Base-by-base conservation (phyloP, 1,140 invertebrate genomes). In the Leptinotarsa lineolata region DNA sequence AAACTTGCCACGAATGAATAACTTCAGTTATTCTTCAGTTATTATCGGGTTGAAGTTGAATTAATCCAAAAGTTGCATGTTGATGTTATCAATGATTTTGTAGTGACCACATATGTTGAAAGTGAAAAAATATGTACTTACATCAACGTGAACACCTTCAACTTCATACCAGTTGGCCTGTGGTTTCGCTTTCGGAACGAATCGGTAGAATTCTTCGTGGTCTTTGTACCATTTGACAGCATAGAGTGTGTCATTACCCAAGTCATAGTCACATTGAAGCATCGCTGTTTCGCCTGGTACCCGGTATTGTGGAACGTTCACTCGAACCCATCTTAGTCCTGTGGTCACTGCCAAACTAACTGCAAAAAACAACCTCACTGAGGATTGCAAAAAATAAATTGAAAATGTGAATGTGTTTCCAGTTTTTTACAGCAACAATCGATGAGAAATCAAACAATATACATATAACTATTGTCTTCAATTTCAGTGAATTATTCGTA, bases 141-240 rank as follows among this genome's bases (percentile, higher is more conserved):
- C 83, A 70, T 94, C 91, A 70, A 94, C 91, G 82, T 90, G 89
- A 70, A 94, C 88, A 13, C 92, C 93, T 45, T 92, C 89, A 20
- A 94, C 86, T 73, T 84, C 83, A 81, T 92, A 93, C 70, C 88
- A 90, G 72, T 88, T 88, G 75, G 91, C 88, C 30, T 86, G 89
- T 16, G 88, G 89, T 63, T 86, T 85, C 54, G 86, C 88, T 80
- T 89, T 90, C 18, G 91, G 90, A 82, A 92, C 88, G 82, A 89
- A 95, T 77, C 93, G 89, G 85, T 93, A 95, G 85, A 96, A 95
- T 83, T 95, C 93, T 81, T 92, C 92, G 83, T 94, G 90, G 84
- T 95, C 94, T 84, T 94, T 93, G 86, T 95, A 95, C 94, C 94
- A 95, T 82, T 93, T 92, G 70, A 94, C 92, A n/a, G 92, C 90